Evolutionary conservation across 2,888 invertebrate species (phyloP), one percentile per base, ranked within the genome.

Genomic region (Himalopsyche kuldschensis): DNA sequence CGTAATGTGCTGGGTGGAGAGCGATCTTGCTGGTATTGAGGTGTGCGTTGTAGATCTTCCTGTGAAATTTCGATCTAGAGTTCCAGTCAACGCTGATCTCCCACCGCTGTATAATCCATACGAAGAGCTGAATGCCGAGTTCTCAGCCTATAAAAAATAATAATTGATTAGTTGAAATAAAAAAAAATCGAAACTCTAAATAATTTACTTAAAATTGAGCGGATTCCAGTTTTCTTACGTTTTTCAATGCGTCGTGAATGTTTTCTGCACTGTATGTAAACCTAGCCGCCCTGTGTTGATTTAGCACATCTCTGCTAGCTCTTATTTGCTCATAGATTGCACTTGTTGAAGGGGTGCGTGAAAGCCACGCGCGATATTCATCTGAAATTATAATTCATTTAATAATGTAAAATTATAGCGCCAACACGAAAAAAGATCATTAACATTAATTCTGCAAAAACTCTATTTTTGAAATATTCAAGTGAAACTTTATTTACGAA

Each of bases 201-300:
- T 63, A 3, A 3, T 75, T 77, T 79, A 27, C 20, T 30, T 17
- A 31, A 31, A n/a, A 30, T 80, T 76, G 2, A 30, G 27, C 17
- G 6, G 30, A 6, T 75, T 75, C 75, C 6, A 35, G 32, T 41
- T 10, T 24, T 46, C 93, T 93, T 90, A 97, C 97, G 91, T 97
- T 96, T 90, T 95, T 95, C 75, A 95, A 93, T 78, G 96, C 96
- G 87, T 96, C 96, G 87, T 96, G 96, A 87, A 97, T 96, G 89
- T 97, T 97, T 91, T 98, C 97, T 47, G 97, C 97, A 88, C 97
- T 97, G 91, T 96, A 97, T 27, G 96, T 96, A 88, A 96, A 96
- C 87, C 96, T 92, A 86, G 95, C 95, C 32, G 95, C 94, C 87
- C 95, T 92, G 87, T 94, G 94, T 87, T 94, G 94, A 87, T 93